A percentile compares a stretch with the other conserved stretches of the same genome.
Conservation (phyloP, 2,888 invertebrate species). For the Malthinus flaveolus region DNA sequence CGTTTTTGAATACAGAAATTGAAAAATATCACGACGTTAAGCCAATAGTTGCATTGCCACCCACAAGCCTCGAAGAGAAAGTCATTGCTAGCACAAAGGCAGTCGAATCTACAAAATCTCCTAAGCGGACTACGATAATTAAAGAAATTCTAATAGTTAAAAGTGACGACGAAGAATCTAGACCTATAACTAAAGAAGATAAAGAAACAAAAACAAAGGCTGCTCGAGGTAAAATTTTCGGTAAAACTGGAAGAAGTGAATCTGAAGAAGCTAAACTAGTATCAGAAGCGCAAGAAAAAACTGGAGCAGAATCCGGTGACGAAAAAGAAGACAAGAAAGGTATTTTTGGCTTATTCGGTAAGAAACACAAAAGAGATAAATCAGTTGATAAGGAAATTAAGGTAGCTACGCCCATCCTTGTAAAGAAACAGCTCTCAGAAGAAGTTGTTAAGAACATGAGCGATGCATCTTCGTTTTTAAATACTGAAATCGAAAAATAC, state of each 20-base stretch:
- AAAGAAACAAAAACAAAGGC: too few relatives aligned
- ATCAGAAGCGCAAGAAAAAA: neutral
- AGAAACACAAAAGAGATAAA: conserved; percentile 30
- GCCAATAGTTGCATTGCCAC: neutral
- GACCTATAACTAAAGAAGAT: neutral
- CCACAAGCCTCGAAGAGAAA: neutral
- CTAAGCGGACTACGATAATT: too few relatives aligned
- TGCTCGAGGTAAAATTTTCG: too few relatives aligned
- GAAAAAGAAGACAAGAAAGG: conserved; percentile 27
- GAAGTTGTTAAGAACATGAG: conserved; percentile 28
- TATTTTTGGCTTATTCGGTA: conserved; percentile 36
- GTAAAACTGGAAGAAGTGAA: too few relatives aligned
- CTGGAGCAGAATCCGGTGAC: conserved; percentile 10
- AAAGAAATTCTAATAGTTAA: neutral
- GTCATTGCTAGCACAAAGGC: neutral
- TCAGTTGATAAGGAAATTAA: conserved; percentile 13
- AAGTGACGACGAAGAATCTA: neutral
- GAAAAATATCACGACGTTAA: conserved; percentile 31
- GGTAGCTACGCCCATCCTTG: neutral
- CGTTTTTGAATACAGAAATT: conserved; percentile 32
- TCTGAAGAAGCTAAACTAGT: conserved; percentile 4
- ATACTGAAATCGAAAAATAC: conserved; percentile 35
- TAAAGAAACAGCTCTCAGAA: conserved; percentile 1
- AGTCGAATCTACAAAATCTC: neutral
- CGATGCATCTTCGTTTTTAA: conserved; percentile 33